Evolutionary conservation across 2,888 invertebrate species (phyloP), one percentile per base, ranked within the genome.

Genomic region (Erebia palarica): DNA sequence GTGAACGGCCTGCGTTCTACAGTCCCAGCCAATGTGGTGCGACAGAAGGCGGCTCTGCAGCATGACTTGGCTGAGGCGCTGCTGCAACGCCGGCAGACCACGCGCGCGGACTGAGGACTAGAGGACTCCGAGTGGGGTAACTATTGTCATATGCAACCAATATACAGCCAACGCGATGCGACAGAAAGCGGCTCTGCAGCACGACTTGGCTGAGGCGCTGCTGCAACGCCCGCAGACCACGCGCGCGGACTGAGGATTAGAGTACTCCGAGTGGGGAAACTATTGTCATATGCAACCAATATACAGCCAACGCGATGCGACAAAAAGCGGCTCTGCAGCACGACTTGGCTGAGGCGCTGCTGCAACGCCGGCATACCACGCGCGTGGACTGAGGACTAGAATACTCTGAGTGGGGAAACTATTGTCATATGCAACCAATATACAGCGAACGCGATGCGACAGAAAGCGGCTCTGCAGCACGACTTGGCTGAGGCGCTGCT

Each of bases 1-100:
- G 98, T 99, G 73, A 98, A 98, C 86, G 98, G 98, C 13, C 94
- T 99, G 79, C 95, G 98, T 68, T 94, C 95, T 59, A 96, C 97
- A 77, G 96, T 97, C 82, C 96, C 97, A 10, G 92, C 98, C 71
- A 96, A 97, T 64, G 97, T 98, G 87, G 96, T 96, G 80, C 95
- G 96, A 78, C 96, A 96, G 86, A 97, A 97, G 83, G 96, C 96
- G 53, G 97, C 96, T 61, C 94, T 98, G 82, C 96, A 96, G 85
- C 97, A 97, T 86, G 97, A 98, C 88, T 94, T 98, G 76, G 97
- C 97, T 18, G 95, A 95, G 57, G 98, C 97, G 71, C 94, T 97
- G 80, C 95, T 97, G 83, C 96, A 97, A 84, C 96, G 96, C 83
- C 95, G 98, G 82, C 97, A 97, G 87, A 96, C 96, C 64, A 86